Percentiles rank a stretch among this genome's conserved stretches.
Conservation (phyloP, 2,797 vertebrate genomes). For the Argentina silus region DNA sequence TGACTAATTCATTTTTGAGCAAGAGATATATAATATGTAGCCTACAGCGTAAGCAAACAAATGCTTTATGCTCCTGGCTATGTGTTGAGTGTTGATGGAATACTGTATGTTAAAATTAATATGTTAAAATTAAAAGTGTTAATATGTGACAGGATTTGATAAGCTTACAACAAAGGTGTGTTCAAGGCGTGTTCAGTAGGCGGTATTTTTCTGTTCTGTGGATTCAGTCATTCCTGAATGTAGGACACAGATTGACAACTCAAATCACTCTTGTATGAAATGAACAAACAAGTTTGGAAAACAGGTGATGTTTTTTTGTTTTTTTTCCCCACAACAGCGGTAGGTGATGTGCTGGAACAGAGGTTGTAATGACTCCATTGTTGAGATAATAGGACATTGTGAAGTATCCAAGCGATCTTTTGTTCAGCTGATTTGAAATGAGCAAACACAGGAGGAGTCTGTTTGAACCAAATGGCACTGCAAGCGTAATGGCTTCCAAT, state of each 20-base stretch:
- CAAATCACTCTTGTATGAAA: too few species aligned
- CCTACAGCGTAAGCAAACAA: background rate
- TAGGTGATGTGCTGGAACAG: background rate
- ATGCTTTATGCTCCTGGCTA: background rate
- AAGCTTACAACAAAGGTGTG: too few species aligned
- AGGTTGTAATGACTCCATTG: background rate
- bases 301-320: background rate
- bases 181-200: too few species aligned
- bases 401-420: background rate
- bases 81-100: too few species aligned
- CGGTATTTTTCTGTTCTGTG: too few species aligned
- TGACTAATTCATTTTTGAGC: background rate
- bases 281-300: background rate
- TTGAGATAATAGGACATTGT: background rate
- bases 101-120: too few species aligned
- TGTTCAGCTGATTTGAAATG: background rate
- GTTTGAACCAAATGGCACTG: background rate
- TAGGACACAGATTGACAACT: too few species aligned
- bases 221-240: too few species aligned
- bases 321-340: background rate
- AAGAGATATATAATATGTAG: background rate
- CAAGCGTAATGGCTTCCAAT: background rate
- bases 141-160: too few species aligned
- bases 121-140: too few species aligned
- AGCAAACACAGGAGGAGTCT: background rate